Base-by-base conservation (phyloP, 30 jellyfish, hydroid and myxozoan species). In the Sanderia malayensis region DNA sequence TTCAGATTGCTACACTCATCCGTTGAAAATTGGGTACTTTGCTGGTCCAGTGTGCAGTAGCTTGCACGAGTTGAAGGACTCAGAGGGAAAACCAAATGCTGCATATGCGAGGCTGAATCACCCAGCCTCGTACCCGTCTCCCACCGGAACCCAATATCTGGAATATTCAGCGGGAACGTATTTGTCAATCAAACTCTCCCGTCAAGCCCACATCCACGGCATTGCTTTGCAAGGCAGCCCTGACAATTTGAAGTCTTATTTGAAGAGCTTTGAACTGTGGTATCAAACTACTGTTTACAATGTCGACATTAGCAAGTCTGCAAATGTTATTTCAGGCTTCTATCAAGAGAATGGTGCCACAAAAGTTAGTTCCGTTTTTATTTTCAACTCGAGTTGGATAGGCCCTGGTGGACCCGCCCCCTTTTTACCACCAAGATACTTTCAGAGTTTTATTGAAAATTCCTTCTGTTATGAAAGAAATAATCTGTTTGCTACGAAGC, bases 141-240 rank as follows among this genome's bases (percentile, higher is more conserved):
- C 44, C 1, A 27, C 86, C 31, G 69, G 58, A 3, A 74, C 63
- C 69, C 23, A 59, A 19, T 60, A 74, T 19, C 76, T 55, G 13
- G 86, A 74, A 27, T 74, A 74, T 44, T 34, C 86, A 0, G 86
- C 86, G 23, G 86, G 86, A 46, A 44, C 52, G 29, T 74, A 74
- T 32, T 41, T 74, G 1, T 31, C 76, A 18, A 74, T 74, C n/a
- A 34, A 33, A 53, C 41, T 74, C 15, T 18, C 53, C 4, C 58
- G 60, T 34, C 86, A 31, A 7, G 86, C 86, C 44, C 65, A 55
- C 13, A 60, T 74, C 31, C 46, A 37, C 34, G 86, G 77, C 6
- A 59, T 74, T 2, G 86, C 86, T 0, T 73, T 74, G 3, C 70
- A 74, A 37, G 86, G 86, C 8, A 74, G 86, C 27, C 86, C 86